Base-by-base conservation (phyloP, 2,797 vertebrate species). In the Anguilla marmorata region DNA sequence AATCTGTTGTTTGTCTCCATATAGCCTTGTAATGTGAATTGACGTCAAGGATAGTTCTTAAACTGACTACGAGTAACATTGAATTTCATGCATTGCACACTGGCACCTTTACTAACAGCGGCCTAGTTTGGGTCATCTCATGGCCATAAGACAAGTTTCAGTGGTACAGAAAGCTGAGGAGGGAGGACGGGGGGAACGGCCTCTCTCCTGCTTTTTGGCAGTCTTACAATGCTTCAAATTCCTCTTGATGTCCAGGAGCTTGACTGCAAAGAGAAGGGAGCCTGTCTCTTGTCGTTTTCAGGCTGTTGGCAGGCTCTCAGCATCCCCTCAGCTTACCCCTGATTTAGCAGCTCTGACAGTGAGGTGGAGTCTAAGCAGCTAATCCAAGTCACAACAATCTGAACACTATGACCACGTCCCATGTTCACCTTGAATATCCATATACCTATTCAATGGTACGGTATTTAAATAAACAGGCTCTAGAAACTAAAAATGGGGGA, bases 241-340 rank as follows among this genome's bases (percentile, higher is more conserved):
- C 87, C 48, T 88, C 66, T 56, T 56, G 80, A 85, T 85, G 87
- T 84, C 63, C 50, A 24, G 30, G 41, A 86, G 85, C 85, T 30
- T 69, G 30, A n/a, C 33, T n/a, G 60, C 80, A 41, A 87, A 66
- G 79, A 41, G n/a, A 72, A 72, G 87, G 50, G 60, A 24, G 41
- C 33, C 87, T 87, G 87, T 41, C 45, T 87, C 45, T 52, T 24
- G 48, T 87, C 58, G 80, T 6, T 80, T 33, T 41, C n/a, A 54
- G 87, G 27, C 87, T 30, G 60, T 50, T 52, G 21, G 87, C 66
- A 21, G 33, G 5, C 56, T 69, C 85, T 69, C 60, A 8, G 37
- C 74, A 79, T 12, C 30, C 33, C 16, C 3, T 79, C 4, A 41
- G 85, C 58, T 4, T 50, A 56, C 30, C 72, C 82, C 63, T 56